Base-by-base conservation (phyloP, 2,797 vertebrate species). In the Hoplostethus atlanticus region DNA sequence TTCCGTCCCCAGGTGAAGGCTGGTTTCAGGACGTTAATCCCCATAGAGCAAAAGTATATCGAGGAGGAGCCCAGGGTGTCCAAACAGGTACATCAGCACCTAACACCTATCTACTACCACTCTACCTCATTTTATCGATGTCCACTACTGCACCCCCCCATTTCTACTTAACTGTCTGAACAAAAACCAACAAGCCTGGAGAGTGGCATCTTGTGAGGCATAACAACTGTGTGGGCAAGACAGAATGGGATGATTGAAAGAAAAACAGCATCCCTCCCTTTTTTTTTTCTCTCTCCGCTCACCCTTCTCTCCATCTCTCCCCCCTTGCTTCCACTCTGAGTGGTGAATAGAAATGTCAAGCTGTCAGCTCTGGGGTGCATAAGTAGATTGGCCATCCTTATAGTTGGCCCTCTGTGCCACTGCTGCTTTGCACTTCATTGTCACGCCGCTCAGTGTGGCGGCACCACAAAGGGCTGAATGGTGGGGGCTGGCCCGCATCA, bases 11-110 rank as follows among this genome's bases (percentile, higher is more conserved):
- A 99, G 98, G 96, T 99, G 90, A 98, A 98, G 95, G 97, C 97
- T 88, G 96, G 97, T 86, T 93, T 99, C 89, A 94, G 95, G 93
- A 98, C 98, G 57, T 88, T 99, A 93, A 95, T 96, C 86, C 97
- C 98, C 84, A 96, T 96, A 90, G 97, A 99, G 92, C 95, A 96
- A 95, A 99, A 99, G 92, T 99, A 99, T 80, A 97, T 99, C 62
- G 98, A 99, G 94, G 97, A 98, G 87, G 97, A 99, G 91, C 94
- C 96, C 89, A 96, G 94, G 94, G 96, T 99, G 91, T 99, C 98
- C 90, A 99, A 99, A 94, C 97, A 99, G 97, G 98, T 99, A 97
- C 94, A 80, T 73, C 71, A 77, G 59, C 52, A 50, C 66, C 59
- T 48, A 51, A 34, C 55, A 17, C 61, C 66, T 67, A 68, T 82